These are phyloP conservation scores for Craseonycteris thonglongyai DNA, from an alignment of 2,113 vertebrate species.

Conservation along the genomic window DNA sequence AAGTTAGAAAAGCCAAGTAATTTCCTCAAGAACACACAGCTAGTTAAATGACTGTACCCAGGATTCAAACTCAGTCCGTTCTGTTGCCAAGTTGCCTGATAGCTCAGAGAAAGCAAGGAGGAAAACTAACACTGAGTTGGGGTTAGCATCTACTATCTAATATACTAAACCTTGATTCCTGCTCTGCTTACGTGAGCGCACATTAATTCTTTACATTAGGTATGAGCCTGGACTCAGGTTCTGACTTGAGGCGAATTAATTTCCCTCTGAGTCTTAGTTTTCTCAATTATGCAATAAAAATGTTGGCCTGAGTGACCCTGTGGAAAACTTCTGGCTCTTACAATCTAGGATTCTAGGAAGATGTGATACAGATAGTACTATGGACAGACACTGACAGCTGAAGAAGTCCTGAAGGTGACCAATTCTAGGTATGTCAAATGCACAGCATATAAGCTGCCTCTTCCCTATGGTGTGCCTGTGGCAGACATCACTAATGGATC, in stretches of 20 bases:
- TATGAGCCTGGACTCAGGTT: not conserved
- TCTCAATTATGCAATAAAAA: not conserved
- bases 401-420: not conserved
- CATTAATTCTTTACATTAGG: not conserved
- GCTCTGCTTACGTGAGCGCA: not conserved
- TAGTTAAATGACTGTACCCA: not conserved
- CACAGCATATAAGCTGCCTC: not conserved
- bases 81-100: not conserved
- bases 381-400: not conserved
- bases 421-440: not conserved
- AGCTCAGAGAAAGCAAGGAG: not conserved
- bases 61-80: not conserved
- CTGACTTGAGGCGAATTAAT: not conserved
- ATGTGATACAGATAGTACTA: not conserved
- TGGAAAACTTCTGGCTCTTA: not conserved
- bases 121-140: not conserved
- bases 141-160: not conserved
- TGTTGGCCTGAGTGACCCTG: not conserved
- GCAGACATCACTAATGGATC: conserved; percentile 1
- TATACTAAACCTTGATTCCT: not conserved
- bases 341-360: not conserved
- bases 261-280: not conserved
- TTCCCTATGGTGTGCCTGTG: not conserved
- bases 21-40: conserved; percentile 12
- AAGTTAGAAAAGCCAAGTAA: not conserved